A percentile compares a stretch with the other conserved stretches of the same genome.
Conservation (phyloP, 2,113 vertebrate genomes). For the Eretmochelys imbricata region DNA sequence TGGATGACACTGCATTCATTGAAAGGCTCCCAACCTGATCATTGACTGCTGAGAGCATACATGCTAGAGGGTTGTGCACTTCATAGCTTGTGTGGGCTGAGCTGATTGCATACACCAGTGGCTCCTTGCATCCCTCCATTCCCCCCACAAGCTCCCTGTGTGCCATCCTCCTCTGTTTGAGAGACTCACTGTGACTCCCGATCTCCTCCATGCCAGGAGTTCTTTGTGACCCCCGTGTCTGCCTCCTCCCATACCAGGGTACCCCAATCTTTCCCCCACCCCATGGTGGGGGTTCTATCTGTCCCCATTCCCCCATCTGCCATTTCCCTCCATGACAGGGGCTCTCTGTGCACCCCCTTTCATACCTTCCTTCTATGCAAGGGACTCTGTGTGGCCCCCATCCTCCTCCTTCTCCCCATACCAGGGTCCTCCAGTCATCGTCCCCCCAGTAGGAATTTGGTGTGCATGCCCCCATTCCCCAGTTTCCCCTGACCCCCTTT, state of each 20-base stretch:
- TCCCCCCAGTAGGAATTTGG: no score
- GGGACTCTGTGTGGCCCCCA: not conserved
- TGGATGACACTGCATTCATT: not conserved
- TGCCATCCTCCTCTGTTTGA: not conserved
- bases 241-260: not conserved
- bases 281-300: not conserved
- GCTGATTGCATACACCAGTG: not conserved
- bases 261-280: not conserved
- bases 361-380: not conserved
- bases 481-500: not conserved
- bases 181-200: not conserved
- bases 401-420: not conserved
- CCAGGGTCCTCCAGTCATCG: not conserved
- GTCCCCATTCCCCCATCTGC: not conserved
- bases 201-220: not conserved
- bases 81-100: not conserved
- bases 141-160: not conserved
- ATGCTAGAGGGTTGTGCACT: not conserved
- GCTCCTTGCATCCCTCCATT: not conserved
- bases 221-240: not conserved
- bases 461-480: not conserved
- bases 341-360: not conserved
- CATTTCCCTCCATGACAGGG: not conserved
- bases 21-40: not conserved
- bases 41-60: not conserved